These are phyloP conservation scores for Felis chaus DNA, from an alignment of 2,113 vertebrate species.

Conservation along the genomic window DNA sequence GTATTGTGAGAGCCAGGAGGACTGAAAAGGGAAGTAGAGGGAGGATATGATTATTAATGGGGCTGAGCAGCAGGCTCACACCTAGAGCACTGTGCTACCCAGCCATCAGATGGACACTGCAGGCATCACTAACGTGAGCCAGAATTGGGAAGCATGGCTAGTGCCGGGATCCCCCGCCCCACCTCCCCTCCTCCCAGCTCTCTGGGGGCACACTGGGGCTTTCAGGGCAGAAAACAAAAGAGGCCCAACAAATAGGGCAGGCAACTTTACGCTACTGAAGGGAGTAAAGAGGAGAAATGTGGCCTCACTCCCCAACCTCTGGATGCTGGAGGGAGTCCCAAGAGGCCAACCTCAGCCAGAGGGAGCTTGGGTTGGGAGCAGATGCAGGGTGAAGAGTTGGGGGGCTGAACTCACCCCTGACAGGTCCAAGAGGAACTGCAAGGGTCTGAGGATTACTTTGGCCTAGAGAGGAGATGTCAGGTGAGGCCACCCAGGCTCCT, in stretches of 20 bases:
- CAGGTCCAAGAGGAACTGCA: not conserved
- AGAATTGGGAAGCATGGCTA: not conserved
- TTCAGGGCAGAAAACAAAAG: constrained; percentile 55
- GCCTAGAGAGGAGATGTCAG: not conserved
- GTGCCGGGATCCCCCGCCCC: not conserved
- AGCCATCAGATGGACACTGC: constrained; percentile 28
- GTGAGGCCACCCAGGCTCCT: not conserved
- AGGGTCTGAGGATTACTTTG: not conserved
- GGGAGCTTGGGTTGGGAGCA: not conserved
- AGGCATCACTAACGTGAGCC: not conserved
- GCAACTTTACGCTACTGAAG: not conserved
- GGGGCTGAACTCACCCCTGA: not conserved
- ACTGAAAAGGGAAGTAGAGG: not conserved
- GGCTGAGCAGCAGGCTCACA: not conserved
- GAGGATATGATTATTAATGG: not conserved
- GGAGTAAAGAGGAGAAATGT: not conserved
- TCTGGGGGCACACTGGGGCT: not conserved
- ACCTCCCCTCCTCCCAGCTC: not conserved
- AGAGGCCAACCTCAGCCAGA: not conserved
- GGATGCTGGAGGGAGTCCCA: not conserved
- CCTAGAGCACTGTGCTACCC: not conserved
- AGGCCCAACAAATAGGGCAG: not conserved
- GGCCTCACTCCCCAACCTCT: not conserved
- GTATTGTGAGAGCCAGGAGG: not conserved
- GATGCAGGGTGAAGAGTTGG: not conserved